Evolutionary conservation across 2,888 invertebrate species (phyloP), one percentile per base, ranked within the genome.

Genomic region (Megamerina dolium): DNA sequence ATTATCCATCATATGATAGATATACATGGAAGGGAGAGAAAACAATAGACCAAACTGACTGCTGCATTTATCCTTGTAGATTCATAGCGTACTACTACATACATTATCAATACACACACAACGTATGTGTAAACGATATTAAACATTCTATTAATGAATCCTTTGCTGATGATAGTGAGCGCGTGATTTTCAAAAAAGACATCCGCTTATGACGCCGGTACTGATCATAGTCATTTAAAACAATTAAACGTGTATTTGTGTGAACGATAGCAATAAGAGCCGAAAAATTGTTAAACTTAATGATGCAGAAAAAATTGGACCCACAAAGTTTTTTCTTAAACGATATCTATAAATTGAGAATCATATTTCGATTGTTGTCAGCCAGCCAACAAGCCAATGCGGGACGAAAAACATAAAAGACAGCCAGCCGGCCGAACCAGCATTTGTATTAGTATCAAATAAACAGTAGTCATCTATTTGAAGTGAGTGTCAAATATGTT

Each of bases 91-190:
- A n/a, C n/a, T n/a, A n/a, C n/a, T n/a, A n/a, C n/a, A n/a, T n/a
- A n/a, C n/a, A n/a, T n/a, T n/a, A n/a, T n/a, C n/a, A n/a, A n/a
- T n/a, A n/a, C n/a, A n/a, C n/a, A n/a, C n/a, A n/a, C n/a, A n/a
- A n/a, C n/a, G n/a, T n/a, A n/a, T n/a, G n/a, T 53, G 46, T 61
- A 38, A 55, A 38, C 49, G 40, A 54, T 61, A 61, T 61, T 62
- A 64, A 58, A 63, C 54, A 57, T 61, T 63, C 64, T 64, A 65
- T 65, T 65, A 65, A 63, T 63, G 62, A 65, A 62, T 65, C 64
- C 64, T 59, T 64, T 46, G 58, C n/a, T n/a, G n/a, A n/a, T n/a
- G n/a, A 14, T 19, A 36, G 31, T 63, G 63, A 63, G 64, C 63
- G 55, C 58, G 61, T 61, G 63, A 61, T 63, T 46, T 36, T 35